A percentile compares a stretch with the other conserved stretches of the same genome.
Conservation (phyloP, 2,888 invertebrate genomes). For the Zeuzera pyrina region DNA sequence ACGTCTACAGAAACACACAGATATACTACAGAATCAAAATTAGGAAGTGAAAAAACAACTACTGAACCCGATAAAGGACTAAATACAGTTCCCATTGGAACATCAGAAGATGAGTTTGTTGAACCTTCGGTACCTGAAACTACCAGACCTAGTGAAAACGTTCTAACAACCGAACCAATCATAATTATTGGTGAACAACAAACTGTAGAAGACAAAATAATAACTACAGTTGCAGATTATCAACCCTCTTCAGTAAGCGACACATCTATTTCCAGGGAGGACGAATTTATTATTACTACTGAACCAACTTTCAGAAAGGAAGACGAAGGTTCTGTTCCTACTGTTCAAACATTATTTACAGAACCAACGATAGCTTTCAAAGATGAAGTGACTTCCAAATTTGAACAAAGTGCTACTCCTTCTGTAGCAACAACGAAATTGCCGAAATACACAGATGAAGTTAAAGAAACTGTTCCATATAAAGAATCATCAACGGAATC, state of each 20-base stretch:
- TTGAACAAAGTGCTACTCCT: constrained; percentile 3
- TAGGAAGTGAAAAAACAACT: constrained; percentile 14
- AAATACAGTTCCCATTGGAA: constrained; percentile 26
- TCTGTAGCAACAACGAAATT: constrained; percentile 9
- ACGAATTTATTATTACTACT: constrained; percentile 21
- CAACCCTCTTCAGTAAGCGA: no score
- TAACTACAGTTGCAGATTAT: no score
- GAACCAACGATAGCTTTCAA: no score
- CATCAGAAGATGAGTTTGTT: constrained; percentile 23
- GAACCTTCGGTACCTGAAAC: constrained; percentile 16
- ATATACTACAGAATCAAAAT: constrained; percentile 12
- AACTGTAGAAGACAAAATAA: no score
- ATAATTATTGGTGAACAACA: constrained; percentile 5
- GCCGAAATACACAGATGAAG: constrained; percentile 6
- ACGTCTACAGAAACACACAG: constrained; percentile 17
- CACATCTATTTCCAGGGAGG: constrained; percentile 11
- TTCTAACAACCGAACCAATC: constrained; percentile 7
- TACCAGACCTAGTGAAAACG: constrained; percentile 14
- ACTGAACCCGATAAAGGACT: constrained; percentile 20
- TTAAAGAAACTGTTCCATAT: constrained; percentile 7
- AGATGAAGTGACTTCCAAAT: no score
- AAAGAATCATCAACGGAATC: no score
- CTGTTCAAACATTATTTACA: constrained; percentile 12
- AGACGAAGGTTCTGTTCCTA: constrained; percentile 12
- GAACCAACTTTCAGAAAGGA: constrained; percentile 20